These are phyloP conservation scores for Ciona savignyi DNA, from an alignment of 23 tunicate species.

Conservation along the genomic window DNA sequence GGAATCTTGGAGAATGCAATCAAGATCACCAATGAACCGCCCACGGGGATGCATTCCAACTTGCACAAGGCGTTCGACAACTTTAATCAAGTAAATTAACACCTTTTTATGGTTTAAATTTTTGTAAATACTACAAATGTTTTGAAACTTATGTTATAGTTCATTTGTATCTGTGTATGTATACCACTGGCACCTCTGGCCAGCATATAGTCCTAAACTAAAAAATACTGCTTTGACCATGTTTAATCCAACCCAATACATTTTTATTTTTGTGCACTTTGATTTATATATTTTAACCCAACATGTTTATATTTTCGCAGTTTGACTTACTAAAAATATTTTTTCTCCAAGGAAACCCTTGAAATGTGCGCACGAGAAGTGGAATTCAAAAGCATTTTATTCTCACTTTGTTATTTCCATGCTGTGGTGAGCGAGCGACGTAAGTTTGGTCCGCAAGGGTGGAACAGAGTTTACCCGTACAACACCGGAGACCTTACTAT, in stretches of 20 bases:
- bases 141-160: no score
- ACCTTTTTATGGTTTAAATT: no score
- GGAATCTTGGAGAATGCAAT: conserved; percentile 94
- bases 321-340: no score
- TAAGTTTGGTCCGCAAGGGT: conserved; percentile 98
- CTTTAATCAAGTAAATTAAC: conserved; percentile 94
- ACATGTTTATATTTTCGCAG: no score
- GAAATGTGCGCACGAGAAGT: conserved; percentile 96
- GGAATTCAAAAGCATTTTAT: conserved; percentile 89
- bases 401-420: conserved; percentile 94
- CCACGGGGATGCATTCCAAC: conserved; percentile 96
- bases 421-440: conserved; percentile 93
- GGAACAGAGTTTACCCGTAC: conserved; percentile 97
- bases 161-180: no score
- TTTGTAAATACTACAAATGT: no score
- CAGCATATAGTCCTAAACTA: no score
- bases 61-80: conserved; percentile 95
- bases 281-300: no score
- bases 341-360: conserved; percentile 54
- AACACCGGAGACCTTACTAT: conserved; percentile 98
- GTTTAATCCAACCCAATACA: no score
- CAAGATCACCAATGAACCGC: conserved; percentile 99
- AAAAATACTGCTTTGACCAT: no score
- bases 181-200: no score
- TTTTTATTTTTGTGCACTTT: no score